Base-by-base conservation (phyloP, 2,888 invertebrate species). In the Drosophila meridionalis region DNA sequence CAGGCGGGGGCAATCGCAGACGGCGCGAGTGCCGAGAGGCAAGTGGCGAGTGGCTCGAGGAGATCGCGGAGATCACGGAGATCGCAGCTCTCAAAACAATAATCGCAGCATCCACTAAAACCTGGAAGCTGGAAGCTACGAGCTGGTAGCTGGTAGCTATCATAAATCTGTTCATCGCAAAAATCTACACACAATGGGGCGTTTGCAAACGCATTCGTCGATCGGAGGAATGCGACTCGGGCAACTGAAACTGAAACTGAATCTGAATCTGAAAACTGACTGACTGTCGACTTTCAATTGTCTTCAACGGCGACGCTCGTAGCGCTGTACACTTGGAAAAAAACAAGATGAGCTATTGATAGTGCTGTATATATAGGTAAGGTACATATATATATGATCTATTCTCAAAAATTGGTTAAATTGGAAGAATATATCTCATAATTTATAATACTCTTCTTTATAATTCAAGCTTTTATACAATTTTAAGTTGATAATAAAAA, bases 151-250 rank as follows among this genome's bases (percentile, higher is more conserved):
- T 79, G 76, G 78, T 78, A 84, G 89, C 87, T 89, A 87, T 87
- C 87, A 87, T 89, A 87, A 87, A 87, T 87, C 87, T 87, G 89
- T 87, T 89, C 89, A 79, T 79, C 87, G 88, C 88, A 82, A 89
- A 85, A 90, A 91, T 91, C 92, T 91, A 78, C 91, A 91, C 91
- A 91, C 91, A 91, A 91, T 91, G 90, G 85, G 91, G 81, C 79
- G 90, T 87, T 83, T 86, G 83, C 76, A 88, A 84, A 89, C 86
- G 89, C 87, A 80, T 82, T 88, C 87, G 85, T 69, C 64, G 79
- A 78, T 78, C 76, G 78, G 78, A 65, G 71, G 76, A 78, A 78
- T 79, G 79, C 62, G 71, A 78, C 53, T 79, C 71, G 70, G 47
- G 60, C 55, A 76, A 59, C 76, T 75, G 38, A 59, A 55, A 70